Conservation (phyloP, 2,797 vertebrate species). For the Bufotes viridis region DNA sequence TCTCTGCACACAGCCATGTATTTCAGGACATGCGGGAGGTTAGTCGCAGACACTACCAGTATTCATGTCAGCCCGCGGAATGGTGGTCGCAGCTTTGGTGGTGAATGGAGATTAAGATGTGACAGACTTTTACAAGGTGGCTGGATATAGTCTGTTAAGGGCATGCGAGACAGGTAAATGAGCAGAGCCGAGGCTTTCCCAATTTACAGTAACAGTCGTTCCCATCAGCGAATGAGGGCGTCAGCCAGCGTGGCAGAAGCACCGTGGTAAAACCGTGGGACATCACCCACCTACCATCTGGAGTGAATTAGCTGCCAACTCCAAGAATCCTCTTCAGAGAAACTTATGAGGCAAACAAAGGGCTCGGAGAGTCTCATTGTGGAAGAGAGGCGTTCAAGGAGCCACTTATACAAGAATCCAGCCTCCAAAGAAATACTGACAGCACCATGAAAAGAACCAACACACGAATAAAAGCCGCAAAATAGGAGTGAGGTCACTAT, state of each 20-base stretch:
- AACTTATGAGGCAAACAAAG: constrained; percentile 17
- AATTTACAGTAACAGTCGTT: constrained; percentile 8
- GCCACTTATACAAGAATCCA: background rate
- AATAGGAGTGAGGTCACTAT: background rate
- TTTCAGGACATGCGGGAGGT: too few species aligned
- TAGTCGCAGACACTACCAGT: background rate
- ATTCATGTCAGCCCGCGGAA: background rate
- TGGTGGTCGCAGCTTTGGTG: background rate
- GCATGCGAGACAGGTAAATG: background rate
- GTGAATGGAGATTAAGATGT: background rate
- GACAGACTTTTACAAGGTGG: too few species aligned
- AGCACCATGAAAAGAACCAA: background rate
- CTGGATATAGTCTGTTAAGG: background rate
- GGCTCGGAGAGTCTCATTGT: background rate
- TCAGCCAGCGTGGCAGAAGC: constrained; percentile 38
- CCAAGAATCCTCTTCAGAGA: constrained; percentile 32
- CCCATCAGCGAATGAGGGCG: constrained; percentile 30
- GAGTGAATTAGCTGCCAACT: constrained; percentile 44
- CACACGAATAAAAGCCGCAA: background rate
- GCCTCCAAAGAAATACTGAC: background rate
- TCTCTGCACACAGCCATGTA: background rate
- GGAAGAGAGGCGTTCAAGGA: background rate
- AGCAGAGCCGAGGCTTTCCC: constrained; percentile 2
- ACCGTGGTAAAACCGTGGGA: constrained; percentile 17
- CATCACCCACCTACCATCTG: constrained; percentile 54